Conservation (phyloP, 2,888 invertebrate species). For the Agrotis segetum region DNA sequence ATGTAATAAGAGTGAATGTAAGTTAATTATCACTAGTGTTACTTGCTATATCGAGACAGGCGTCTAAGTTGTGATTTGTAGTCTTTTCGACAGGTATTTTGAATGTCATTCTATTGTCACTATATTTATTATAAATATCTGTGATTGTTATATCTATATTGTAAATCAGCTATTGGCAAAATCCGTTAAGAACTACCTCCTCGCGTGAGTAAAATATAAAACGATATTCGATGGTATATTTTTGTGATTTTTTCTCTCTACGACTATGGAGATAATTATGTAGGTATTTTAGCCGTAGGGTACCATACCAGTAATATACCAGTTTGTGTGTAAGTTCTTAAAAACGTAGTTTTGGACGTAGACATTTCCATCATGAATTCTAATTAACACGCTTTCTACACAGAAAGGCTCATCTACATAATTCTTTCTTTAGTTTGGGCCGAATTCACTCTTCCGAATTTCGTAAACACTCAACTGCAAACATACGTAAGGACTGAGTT, state of each 20-base stretch:
- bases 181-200: conserved; percentile 78
- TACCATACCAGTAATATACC: conserved; percentile 43
- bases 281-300: conserved; percentile 50
- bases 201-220: conserved; percentile 72
- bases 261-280: conserved; percentile 61
- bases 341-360: conserved; percentile 35
- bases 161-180: conserved; percentile 80
- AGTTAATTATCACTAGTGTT: conserved; percentile 84
- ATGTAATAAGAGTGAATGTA: conserved; percentile 85
- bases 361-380: conserved; percentile 32
- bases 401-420: conserved; percentile 50
- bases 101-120: conserved; percentile 80
- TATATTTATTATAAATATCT: conserved; percentile 78
- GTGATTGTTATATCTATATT: conserved; percentile 81
- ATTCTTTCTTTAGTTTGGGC: conserved; percentile 56
- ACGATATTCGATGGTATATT: conserved; percentile 66
- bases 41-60: conserved; percentile 80
- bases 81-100: conserved; percentile 85
- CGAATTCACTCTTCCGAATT: conserved; percentile 43
- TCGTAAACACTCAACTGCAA: conserved; percentile 23
- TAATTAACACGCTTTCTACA: conserved; percentile 36
- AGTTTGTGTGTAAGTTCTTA: conserved; percentile 41
- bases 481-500: conserved; percentile 20
- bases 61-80: conserved; percentile 87
- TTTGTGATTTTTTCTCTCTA: conserved; percentile 64